Percentiles rank a stretch among this genome's conserved stretches.
These are phyloP conservation scores for Sepioteuthis lessoniana DNA, from an alignment of 2,888 invertebrate species.

Conservation along the genomic window DNA sequence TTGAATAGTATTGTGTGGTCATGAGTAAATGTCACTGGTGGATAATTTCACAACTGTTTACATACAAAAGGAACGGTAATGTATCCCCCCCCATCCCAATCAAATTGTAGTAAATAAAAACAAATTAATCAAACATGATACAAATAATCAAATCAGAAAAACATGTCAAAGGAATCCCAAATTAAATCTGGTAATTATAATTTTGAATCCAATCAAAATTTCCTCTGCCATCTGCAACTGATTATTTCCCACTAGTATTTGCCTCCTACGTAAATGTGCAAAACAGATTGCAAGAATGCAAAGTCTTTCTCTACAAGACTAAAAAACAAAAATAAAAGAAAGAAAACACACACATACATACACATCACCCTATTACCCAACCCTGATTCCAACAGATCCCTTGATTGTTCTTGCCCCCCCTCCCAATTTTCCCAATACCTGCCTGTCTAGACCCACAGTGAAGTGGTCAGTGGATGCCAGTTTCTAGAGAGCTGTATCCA, in stretches of 20 bases:
- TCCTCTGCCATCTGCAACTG: constrained; percentile 23
- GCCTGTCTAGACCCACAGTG: not conserved
- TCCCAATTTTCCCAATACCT: not conserved
- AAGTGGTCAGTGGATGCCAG: not conserved
- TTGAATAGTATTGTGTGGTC: not conserved
- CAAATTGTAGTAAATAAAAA: not conserved
- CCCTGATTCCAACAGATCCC: constrained; percentile 6
- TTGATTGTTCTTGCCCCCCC: not conserved
- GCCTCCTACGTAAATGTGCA: not conserved
- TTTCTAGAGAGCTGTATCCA: not conserved
- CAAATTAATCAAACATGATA: not conserved
- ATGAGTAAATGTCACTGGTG: not conserved
- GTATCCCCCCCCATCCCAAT: not conserved
- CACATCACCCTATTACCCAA: no score
- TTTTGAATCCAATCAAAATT: not conserved
- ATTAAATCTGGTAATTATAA: not conserved
- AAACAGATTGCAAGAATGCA: not conserved
- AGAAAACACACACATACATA: not conserved
- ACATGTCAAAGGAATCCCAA: not conserved
- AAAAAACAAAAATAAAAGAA: not conserved
- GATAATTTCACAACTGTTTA: not conserved
- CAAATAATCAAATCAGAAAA: constrained; percentile 2
- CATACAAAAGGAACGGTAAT: not conserved
- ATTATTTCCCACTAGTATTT: not conserved
- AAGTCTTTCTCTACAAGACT: not conserved